Base-by-base conservation (phyloP, 2,888 invertebrate species). In the Spialia ferax region DNA sequence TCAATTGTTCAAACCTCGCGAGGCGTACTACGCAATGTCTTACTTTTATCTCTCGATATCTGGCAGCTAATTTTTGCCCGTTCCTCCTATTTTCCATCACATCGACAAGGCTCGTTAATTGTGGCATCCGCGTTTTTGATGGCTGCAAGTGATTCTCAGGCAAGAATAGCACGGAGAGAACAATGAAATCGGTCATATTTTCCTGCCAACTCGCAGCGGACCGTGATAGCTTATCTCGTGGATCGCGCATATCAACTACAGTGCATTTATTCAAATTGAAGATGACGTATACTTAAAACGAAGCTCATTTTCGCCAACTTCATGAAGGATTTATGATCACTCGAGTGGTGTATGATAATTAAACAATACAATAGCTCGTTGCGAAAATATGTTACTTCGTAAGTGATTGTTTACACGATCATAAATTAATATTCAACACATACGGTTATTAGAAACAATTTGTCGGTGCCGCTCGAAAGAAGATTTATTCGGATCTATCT, bases 151-250 rank as follows among this genome's bases (percentile, higher is more conserved):
- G 93, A 93, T 93, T 93, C 92, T 89, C 88, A 88, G 87, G 85
- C 85, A 82, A 85, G 83, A 88, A 86, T 84, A 86, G 85, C 87
- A 78, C 80, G 78, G 81, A 78, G 82, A 87, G 88, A 93, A 93
- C 93, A 93, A 93, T 93, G 93, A 91, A 91, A 92, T 91, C 93
- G 88, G 91, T 91, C 91, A 93, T 91, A 93, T 91, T 91, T 91
- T 88, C 89, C 91, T 87, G 88, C 87, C 88, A 87, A 82, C 84
- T 82, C 77, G 86, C 92, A 91, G 80, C 91, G 80, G 86, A 92
- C 88, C 91, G 90, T 91, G 87, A 84, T 81, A 79, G 77, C 83
- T 90, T 92, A 92, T 92, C 92, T 81, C 72, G 77, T 73, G 75
- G 86, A 92, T 93, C 92, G 79, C 84, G 89, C 88, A 92, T 92